Conservation (phyloP, 2,797 vertebrate genomes). For the Pipistrellus pygmaeus region DNA sequence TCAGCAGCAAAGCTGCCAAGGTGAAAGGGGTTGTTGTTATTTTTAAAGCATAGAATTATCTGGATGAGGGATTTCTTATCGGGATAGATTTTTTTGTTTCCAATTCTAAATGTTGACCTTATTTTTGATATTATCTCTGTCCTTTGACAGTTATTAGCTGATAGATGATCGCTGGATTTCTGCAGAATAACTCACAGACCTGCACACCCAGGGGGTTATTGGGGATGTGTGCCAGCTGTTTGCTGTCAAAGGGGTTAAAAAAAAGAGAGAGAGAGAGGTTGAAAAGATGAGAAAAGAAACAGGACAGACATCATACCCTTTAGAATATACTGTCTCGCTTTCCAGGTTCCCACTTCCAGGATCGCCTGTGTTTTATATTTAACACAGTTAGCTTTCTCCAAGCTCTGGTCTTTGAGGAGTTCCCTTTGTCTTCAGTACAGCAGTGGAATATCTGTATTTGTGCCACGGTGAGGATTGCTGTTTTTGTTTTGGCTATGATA, state of each 20-base stretch:
- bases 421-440: background rate
- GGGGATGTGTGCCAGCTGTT: background rate
- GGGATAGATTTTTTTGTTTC: conserved; percentile 65
- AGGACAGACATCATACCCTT: background rate
- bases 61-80: conserved; percentile 58
- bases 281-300: conserved; percentile 45
- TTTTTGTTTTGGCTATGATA: background rate
- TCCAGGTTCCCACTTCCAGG: background rate
- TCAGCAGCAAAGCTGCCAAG: conserved; percentile 55
- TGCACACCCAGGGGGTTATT: background rate
- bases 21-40: conserved; percentile 50
- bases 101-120: conserved; percentile 69
- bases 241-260: background rate
- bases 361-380: background rate
- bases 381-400: background rate
- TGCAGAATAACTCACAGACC: conserved; percentile 15
- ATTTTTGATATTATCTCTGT: conserved; percentile 75
- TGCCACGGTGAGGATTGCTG: background rate
- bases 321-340: background rate
- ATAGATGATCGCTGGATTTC: conserved; percentile 57
- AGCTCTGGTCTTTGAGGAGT: background rate
- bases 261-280: background rate
- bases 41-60: conserved; percentile 63
- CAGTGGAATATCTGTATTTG: background rate
- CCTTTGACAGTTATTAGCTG: conserved; percentile 68